Conservation (phyloP, 2,888 invertebrate species). For the Cephus pygmeus region DNA sequence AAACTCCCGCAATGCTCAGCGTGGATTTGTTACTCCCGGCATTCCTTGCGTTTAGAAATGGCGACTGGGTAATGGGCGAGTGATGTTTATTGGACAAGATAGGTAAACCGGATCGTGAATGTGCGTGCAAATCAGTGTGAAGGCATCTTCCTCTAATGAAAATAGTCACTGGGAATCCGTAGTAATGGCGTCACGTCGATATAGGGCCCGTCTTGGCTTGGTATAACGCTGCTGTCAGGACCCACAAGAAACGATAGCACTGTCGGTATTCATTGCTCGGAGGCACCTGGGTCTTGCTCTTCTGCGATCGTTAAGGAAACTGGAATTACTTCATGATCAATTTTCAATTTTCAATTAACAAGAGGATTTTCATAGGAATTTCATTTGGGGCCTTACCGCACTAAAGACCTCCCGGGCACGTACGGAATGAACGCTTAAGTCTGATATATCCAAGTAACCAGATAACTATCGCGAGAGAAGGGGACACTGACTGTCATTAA, state of each 20-base stretch:
- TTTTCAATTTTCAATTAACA: not conserved
- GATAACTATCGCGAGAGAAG: not conserved
- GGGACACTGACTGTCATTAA: conserved; percentile 27
- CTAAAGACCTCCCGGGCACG: not conserved
- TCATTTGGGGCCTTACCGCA: not conserved
- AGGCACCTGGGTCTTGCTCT: not conserved
- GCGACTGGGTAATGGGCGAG: conserved; percentile 34
- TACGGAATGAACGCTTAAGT: not conserved
- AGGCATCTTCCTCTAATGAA: conserved; percentile 57
- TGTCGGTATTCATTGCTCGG: not conserved
- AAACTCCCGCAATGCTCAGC: not conserved
- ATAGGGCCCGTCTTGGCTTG: not conserved
- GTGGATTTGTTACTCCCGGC: not conserved
- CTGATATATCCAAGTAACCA: not conserved
- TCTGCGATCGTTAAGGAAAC: not conserved
- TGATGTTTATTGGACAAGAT: conserved; percentile 62
- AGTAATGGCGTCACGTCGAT: conserved; percentile 11
- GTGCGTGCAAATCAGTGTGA: conserved; percentile 40
- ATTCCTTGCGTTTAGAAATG: not conserved
- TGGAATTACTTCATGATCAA: not conserved
- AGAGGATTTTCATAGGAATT: not conserved
- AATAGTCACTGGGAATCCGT: conserved; percentile 36
- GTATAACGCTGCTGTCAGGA: conserved; percentile 8
- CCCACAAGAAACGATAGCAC: not conserved
- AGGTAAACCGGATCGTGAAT: conserved; percentile 60